These are phyloP conservation scores for Vidua chalybeata DNA, from an alignment of 2,113 vertebrate species.

Conservation along the genomic window DNA sequence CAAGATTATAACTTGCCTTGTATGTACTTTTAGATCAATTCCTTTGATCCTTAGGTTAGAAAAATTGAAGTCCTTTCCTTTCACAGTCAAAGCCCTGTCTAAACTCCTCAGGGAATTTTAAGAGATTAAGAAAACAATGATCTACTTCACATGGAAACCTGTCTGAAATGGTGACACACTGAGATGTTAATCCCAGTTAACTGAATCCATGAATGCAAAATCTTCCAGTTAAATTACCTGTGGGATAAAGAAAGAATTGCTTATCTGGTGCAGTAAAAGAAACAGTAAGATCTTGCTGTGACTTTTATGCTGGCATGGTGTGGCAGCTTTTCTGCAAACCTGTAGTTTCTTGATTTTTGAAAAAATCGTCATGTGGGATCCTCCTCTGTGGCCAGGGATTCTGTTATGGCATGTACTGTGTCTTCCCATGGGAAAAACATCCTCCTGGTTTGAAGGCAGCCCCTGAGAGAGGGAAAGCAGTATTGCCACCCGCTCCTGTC, in stretches of 20 bases:
- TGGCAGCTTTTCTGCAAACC: not conserved
- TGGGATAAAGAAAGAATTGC: not conserved
- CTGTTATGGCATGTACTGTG: accelerated
- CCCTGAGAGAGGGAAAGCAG: not conserved
- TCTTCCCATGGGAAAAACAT: not conserved
- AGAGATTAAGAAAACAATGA: not conserved
- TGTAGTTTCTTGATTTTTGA: not conserved
- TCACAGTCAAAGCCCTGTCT: not conserved
- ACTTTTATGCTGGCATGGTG: not conserved
- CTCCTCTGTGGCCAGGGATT: not conserved
- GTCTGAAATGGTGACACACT: not conserved
- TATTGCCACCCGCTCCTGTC: not conserved
- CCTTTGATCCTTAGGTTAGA: not conserved
- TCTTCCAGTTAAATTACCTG: not conserved
- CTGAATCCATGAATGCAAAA: not conserved
- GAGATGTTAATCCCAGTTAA: slow-evolving; percentile 12
- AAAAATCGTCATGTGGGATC: not conserved
- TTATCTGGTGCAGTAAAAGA: not conserved
- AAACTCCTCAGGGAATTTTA: not conserved
- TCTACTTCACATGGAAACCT: not conserved
- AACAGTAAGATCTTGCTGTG: not conserved
- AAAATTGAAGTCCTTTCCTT: not conserved
- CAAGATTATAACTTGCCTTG: not conserved
- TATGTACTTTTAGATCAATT: not conserved
- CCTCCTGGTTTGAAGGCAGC: not conserved